phyloP scores from a whole-genome alignment of 1,140 invertebrate genomes.

The Danaus plexippus region DNA sequence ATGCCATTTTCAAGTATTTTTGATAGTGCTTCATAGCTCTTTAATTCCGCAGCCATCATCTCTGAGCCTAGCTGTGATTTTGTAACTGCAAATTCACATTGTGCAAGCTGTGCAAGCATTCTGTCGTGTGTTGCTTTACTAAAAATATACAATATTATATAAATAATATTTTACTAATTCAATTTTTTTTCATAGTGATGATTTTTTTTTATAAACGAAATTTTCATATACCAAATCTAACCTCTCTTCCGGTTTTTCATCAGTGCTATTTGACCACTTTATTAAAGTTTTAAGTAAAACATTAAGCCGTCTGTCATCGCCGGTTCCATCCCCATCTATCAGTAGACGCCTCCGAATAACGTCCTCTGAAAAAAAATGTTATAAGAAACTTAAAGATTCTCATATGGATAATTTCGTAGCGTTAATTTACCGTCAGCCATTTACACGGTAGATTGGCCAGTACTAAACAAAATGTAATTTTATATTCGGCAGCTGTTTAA shows the following conservation, averaged over 20 bases:
- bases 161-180: too few relatives aligned
- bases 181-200: too few relatives aligned
- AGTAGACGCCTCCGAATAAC: slow-evolving; percentile 90
- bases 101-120: slow-evolving; percentile 84
- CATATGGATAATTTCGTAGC: not conserved
- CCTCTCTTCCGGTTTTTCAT: slow-evolving; percentile 80
- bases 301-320: slow-evolving; percentile 92
- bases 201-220: too few relatives aligned
- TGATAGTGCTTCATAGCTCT: slow-evolving; percentile 87
- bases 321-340: slow-evolving; percentile 96
- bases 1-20: slow-evolving; percentile 84
- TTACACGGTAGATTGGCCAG: not conserved
- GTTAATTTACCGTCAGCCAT: slow-evolving; percentile 13
- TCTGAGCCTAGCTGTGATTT: slow-evolving; percentile 85
- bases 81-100: slow-evolving; percentile 90
- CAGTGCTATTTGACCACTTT: slow-evolving; percentile 87
- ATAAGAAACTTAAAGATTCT: not conserved
- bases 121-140: slow-evolving; percentile 81
- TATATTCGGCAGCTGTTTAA: not conserved
- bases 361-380: slow-evolving; percentile 81
- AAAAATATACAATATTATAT: slow-evolving; percentile 17
- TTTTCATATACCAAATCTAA: slow-evolving; percentile 47
- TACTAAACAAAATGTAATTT: not conserved
- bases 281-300: slow-evolving; percentile 89
- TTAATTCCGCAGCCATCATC: slow-evolving; percentile 88